Evolutionary conservation across 1,140 invertebrate genomes (phyloP), one percentile per base, ranked within the genome.

Genomic region (Bombus haemorrhoidalis): DNA sequence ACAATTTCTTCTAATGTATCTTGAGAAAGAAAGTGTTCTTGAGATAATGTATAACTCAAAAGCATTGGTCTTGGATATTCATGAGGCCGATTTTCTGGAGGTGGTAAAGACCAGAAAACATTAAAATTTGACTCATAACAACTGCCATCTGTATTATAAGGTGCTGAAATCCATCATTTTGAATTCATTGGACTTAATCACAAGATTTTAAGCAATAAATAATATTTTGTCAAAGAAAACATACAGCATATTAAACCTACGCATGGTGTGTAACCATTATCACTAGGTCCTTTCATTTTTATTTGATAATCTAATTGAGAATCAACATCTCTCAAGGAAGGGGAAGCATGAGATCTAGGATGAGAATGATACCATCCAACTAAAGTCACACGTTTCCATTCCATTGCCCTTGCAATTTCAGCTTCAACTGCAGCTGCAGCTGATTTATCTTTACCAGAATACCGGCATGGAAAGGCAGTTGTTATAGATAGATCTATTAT

Each of bases 301-400:
- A 99, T 98, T 95, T 99, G 98, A 96, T 99, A 99, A 90, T 99
- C 98, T 81, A 99, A 95, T 94, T 99, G 99, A 86, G 97, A 97
- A 92, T 99, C 98, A 86, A 99, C 98, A 94, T 99, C 99, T 71
- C 98, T 96, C 1, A 99, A 95, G 32, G 98, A 98, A 18, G 98
- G 98, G 86, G 98, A 97, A 18, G 98, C 97, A 87, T 97, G 97
- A 85, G 98, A 97, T 68, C 97, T 96, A 1, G 98, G 98, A 96
- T 99, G 98, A n/a, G 98, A 99, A 93, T 99, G 98, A 96, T 99
- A 99, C 98, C 98, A 99, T 9, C 98, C 98, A 57, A 99, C 97
- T 18, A 99, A 95, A 43, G 97, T 97, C 43, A 99, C 95, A 80
- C 97, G 97, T 86, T 97, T 96, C 91, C 96, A 97, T 92, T 98